Evolutionary conservation across 53 echinoderm and acorn worm genomes (phyloP), one percentile per base, ranked within the genome.

Genomic region (Paracentrotus lividus): DNA sequence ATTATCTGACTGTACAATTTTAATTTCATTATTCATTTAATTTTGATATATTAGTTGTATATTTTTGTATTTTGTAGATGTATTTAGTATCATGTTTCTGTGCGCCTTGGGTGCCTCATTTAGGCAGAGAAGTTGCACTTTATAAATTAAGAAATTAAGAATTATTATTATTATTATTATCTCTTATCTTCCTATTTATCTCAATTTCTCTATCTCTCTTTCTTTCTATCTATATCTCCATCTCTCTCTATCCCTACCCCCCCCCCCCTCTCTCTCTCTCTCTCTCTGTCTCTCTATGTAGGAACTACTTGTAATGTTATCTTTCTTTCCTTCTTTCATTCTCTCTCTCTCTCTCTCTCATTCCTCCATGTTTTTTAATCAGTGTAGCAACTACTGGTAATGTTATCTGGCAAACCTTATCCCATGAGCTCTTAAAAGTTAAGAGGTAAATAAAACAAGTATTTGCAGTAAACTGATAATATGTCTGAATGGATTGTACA

Each of bases 381-480:
- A 15, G 10, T 34, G 33, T 33, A 69, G 32, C 36, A 69, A 69
- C 69, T 24, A 69, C 69, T 24, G 32, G 69, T 29, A 32, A 69
- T 33, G 1, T 69, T 69, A 69, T 69, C 69, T 34, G n/a, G 33
- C 32, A 36, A 33, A 32, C 14, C 36, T 69, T 36, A 69, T 69
- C 69, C 69, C 18, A 6, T 33, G 69, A 33, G 69, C 59, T 24
- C 59, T 59, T 59, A 5, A 8, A 69, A 65, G 34, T 69, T 69
- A 3, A 69, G 27, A 69, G 69, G 69, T 69, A 69, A 69, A 69
- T 69, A 69, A 69, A 36, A 69, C 69, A 69, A 69, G 32, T 69
- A 34, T 69, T 69, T 31, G 69, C 69, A 34, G n/a, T n/a, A 33
- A 33, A 32, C 69, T 69, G 69, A 69, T 69, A 69, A 42, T 42